A percentile compares a stretch with the other conserved stretches of the same genome.
These are phyloP conservation scores for Hyles vespertilio DNA, from an alignment of 1,140 invertebrate species.

Conservation along the genomic window DNA sequence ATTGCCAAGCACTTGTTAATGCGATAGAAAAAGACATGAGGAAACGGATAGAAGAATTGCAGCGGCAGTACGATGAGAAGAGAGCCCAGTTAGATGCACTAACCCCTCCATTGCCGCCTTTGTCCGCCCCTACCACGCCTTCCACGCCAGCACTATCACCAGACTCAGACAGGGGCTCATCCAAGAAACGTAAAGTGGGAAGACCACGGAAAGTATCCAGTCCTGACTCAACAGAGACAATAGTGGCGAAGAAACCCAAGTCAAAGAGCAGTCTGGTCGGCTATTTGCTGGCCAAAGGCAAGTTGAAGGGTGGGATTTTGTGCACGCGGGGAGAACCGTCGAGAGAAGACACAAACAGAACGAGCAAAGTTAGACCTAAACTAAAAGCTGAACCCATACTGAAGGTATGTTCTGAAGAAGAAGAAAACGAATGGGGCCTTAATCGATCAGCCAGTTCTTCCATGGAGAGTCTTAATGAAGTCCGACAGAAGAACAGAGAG, in stretches of 20 bases:
- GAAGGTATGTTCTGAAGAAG: constrained; percentile 77
- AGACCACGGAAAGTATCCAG: constrained; percentile 85
- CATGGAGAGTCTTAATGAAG: constrained; percentile 73
- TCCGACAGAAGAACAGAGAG: constrained; percentile 68
- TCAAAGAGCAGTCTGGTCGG: constrained; percentile 80
- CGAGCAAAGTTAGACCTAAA: constrained; percentile 80
- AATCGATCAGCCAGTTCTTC: constrained; percentile 70
- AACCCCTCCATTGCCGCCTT: constrained; percentile 46
- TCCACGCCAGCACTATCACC: constrained; percentile 61
- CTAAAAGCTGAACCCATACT: constrained; percentile 81
- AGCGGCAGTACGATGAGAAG: constrained; percentile 88
- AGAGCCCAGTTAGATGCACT: constrained; percentile 87
- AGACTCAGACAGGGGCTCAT: constrained; percentile 75
- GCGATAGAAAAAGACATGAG: constrained; percentile 88
- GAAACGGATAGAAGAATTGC: constrained; percentile 85
- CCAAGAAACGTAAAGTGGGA: constrained; percentile 89
- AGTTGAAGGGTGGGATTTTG: constrained; percentile 76
- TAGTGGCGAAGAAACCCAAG: constrained; percentile 87
- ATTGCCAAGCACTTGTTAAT: constrained; percentile 79
- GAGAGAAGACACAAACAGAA: constrained; percentile 61
- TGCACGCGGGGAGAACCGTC: constrained; percentile 74
- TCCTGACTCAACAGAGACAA: constrained; percentile 83
- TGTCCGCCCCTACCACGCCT: constrained; percentile 47
- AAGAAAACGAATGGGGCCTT: constrained; percentile 68
- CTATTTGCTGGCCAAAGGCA: constrained; percentile 80